These are phyloP conservation scores for Azorinus chamasolen DNA, from an alignment of 2,888 invertebrate genomes.

Conservation along the genomic window DNA sequence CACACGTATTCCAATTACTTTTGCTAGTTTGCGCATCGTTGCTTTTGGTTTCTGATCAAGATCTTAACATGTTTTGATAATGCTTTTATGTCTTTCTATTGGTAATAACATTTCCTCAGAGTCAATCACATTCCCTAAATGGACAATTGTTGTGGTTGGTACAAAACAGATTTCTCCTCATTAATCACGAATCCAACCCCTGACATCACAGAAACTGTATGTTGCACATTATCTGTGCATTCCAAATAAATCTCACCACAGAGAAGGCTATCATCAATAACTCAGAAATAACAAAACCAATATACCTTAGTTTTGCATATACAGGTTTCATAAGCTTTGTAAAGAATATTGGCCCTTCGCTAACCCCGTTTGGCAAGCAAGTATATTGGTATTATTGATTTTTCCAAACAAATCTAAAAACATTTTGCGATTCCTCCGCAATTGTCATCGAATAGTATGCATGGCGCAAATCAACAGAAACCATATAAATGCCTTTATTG, in stretches of 20 bases:
- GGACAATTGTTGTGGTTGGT: conserved; percentile 5
- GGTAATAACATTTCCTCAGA: conserved; percentile 2
- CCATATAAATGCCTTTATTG: conserved; percentile 20
- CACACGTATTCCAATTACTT: conserved; percentile 3
- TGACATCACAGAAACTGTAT: conserved; percentile 4
- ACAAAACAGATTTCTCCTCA: not conserved
- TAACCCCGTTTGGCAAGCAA: conserved; percentile 41
- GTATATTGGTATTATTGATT: conserved; percentile 36
- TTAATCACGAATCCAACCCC: conserved; percentile 9
- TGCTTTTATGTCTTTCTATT: not conserved
- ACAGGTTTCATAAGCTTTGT: conserved; percentile 52
- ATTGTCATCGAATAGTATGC: conserved; percentile 48
- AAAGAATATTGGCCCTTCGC: conserved; percentile 33
- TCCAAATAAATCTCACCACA: conserved; percentile 2
- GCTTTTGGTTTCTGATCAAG: not conserved
- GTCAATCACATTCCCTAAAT: conserved; percentile 10
- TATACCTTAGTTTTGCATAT: conserved; percentile 7
- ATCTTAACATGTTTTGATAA: not conserved
- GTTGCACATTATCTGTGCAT: not conserved
- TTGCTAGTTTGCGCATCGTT: not conserved
- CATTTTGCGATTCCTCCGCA: conserved; percentile 26
- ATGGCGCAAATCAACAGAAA: conserved; percentile 39
- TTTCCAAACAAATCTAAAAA: conserved; percentile 38
- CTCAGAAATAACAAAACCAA: not conserved
- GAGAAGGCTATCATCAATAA: conserved; percentile 47